Evolutionary conservation across 2,888 invertebrate genomes (phyloP), one percentile per base, ranked within the genome.

Genomic region (Perdita meconis): DNA sequence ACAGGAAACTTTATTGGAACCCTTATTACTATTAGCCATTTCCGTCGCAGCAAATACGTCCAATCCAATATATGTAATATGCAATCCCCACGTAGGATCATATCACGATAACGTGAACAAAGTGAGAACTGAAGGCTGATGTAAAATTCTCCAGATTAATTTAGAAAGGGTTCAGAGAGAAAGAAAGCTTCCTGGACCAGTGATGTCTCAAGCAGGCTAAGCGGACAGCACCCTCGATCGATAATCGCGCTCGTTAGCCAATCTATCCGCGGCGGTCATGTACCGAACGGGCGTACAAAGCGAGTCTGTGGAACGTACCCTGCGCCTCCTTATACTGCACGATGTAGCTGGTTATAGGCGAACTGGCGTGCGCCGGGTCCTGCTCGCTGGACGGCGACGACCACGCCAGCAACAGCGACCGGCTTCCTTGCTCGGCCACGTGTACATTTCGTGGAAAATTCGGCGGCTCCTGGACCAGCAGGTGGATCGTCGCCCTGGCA

Each of bases 321-420:
- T 93, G 93, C 0, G 93, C 93, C 83, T 94, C 94, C 89, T 94
- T 95, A 86, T 94, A 95, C 85, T 95, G 94, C 24, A 95, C 90
- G 78, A 94, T 93, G 88, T 95, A 95, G 80, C 93, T 93, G 10
- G 93, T 92, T 80, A 95, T 93, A 10, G 94, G 93, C 36, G 93
- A 93, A n/a, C 93, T 92, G 44, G 93, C 92, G 40, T 93, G 91
- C 51, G 87, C 86, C 22, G 89, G 86, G 69, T 93, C 93, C 63
- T 93, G 92, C 70, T 93, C 93, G 76, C 92, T 93, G 38, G 89
- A 86, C 51, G 91, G 90, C 0, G 93, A 92, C 0, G 93, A 92
- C 95, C 95, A 95, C 2, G 93, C 93, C 51, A 95, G 86, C 1
- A 93, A 93, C 8, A 94, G 93, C 50, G 94, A 93, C 0, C 95